A percentile compares a stretch with the other conserved stretches of the same genome.
phyloP scores from a whole-genome alignment of 2,797 vertebrate genomes.

The Channa striata region DNA sequence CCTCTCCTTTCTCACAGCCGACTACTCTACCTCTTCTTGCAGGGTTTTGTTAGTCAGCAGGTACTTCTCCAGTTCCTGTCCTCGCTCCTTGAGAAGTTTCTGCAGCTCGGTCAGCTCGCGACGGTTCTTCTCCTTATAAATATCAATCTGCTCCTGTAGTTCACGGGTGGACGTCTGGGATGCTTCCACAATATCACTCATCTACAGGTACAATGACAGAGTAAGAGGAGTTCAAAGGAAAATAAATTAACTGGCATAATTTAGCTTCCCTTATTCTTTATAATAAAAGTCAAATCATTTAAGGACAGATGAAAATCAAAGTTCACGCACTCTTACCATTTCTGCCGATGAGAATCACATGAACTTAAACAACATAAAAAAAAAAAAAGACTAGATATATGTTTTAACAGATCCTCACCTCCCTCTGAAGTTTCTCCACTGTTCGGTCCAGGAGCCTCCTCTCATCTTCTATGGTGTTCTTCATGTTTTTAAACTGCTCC shows the following conservation, averaged over 20 bases:
- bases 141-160: conserved; percentile 94
- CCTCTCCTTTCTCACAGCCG: background rate
- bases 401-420: conserved; percentile 80
- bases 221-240: conserved; percentile 1
- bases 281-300: background rate
- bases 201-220: conserved; percentile 75
- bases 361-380: too few species aligned
- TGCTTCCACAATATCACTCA: conserved; percentile 90
- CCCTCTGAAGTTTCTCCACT: conserved; percentile 93
- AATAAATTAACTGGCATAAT: background rate
- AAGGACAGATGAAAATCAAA: too few species aligned
- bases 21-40: conserved; percentile 90
- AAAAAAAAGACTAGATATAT: too few species aligned
- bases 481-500: conserved; percentile 91
- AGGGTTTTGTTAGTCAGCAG: conserved; percentile 81
- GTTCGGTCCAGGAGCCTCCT: conserved; percentile 89
- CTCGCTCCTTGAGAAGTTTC: conserved; percentile 90
- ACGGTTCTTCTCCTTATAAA: conserved; percentile 94
- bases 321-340: too few species aligned
- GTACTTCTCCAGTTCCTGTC: conserved; percentile 89
- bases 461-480: conserved; percentile 92
- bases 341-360: background rate
- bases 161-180: conserved; percentile 91
- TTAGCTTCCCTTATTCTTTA: background rate
- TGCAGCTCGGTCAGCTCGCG: conserved; percentile 90